Conservation (phyloP, 2,888 invertebrate species). For the Tetropium fuscum region DNA sequence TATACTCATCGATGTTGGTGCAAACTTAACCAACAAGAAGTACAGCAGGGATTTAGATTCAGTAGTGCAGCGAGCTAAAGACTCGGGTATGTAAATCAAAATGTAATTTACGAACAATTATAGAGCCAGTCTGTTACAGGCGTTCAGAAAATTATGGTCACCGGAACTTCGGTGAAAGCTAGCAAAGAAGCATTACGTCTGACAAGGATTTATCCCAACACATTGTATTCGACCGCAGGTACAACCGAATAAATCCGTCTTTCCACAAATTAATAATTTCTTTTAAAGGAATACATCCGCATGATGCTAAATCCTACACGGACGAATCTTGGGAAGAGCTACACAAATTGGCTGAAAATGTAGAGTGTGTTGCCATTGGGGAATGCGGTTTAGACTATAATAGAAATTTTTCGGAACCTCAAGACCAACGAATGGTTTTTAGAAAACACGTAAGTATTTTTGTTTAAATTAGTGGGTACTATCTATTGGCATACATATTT, state of each 20-base stretch:
- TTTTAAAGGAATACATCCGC: constrained; percentile 85
- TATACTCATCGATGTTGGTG: constrained; percentile 91
- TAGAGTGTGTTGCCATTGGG: constrained; percentile 93
- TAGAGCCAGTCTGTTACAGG: constrained; percentile 67
- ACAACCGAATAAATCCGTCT: constrained; percentile 34
- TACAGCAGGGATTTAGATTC: constrained; percentile 92
- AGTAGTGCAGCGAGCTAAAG: constrained; percentile 91
- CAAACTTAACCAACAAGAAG: constrained; percentile 94
- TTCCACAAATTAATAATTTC: constrained; percentile 8
- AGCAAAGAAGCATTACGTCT: constrained; percentile 92
- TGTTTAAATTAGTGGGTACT: too few relatives aligned
- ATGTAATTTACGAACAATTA: background rate
- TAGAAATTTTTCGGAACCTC: constrained; percentile 92
- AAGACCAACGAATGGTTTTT: constrained; percentile 87
- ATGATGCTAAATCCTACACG: constrained; percentile 89
- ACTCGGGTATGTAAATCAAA: constrained; percentile 76
- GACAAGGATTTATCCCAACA: constrained; percentile 90
- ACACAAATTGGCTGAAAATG: constrained; percentile 79
- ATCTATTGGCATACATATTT: too few relatives aligned
- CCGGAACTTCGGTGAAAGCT: constrained; percentile 88
- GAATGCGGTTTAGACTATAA: constrained; percentile 96
- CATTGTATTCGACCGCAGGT: constrained; percentile 92
- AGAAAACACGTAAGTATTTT: constrained; percentile 77
- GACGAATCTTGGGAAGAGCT: constrained; percentile 85
- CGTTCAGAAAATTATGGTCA: constrained; percentile 94